phyloP scores from a whole-genome alignment of 2,113 vertebrate species.

The Potamarius usumacintae region DNA sequence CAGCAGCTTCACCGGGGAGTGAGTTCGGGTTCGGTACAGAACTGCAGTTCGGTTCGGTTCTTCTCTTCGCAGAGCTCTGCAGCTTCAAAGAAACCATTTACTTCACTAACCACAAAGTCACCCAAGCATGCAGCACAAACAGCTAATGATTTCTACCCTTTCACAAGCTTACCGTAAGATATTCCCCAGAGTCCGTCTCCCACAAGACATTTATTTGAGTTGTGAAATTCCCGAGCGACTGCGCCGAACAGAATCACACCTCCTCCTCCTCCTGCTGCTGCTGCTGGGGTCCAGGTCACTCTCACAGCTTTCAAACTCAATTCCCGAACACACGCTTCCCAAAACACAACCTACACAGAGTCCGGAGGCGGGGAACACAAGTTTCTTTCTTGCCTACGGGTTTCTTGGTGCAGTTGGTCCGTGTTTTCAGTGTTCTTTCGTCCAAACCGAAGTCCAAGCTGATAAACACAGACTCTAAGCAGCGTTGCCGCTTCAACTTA shows the following conservation, averaged over 20 bases:
- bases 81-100: background rate
- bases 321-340: background rate
- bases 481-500: constrained; percentile 42
- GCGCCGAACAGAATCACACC: background rate
- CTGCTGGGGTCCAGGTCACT: background rate
- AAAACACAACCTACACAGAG: background rate
- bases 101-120: background rate
- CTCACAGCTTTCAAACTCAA: background rate
- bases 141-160: background rate
- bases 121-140: background rate
- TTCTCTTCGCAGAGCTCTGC: background rate
- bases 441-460: background rate
- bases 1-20: constrained; percentile 42
- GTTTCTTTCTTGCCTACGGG: background rate
- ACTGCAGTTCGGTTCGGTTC: background rate
- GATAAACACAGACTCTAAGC: background rate
- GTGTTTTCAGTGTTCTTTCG: constrained; percentile 23
- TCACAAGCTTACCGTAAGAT: constrained; percentile 42
- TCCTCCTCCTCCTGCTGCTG: no score
- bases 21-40: constrained; percentile 22
- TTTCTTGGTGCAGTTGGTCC: constrained; percentile 10
- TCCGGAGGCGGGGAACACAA: background rate
- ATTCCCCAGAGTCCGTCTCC: constrained; percentile 8
- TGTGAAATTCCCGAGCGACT: constrained; percentile 21
- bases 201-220: constrained; percentile 46